Conservation (phyloP, 2,888 invertebrate genomes). For the Cephus pulcher region DNA sequence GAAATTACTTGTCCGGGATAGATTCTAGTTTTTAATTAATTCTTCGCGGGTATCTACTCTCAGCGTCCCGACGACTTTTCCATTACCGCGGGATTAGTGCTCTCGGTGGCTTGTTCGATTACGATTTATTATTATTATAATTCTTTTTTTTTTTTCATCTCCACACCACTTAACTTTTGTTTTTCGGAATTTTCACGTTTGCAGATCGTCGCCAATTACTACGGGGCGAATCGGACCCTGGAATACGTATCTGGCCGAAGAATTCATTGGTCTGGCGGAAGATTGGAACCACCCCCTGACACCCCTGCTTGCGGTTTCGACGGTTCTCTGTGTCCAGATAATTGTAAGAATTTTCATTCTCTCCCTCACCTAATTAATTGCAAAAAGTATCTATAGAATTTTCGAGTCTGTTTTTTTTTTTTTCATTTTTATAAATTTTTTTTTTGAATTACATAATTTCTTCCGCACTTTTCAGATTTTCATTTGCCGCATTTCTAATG, state of each 20-base stretch:
- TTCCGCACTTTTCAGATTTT: too few species aligned
- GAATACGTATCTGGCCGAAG: conserved; percentile 77
- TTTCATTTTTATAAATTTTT: neutral
- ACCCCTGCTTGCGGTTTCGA: conserved; percentile 95
- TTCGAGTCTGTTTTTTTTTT: neutral
- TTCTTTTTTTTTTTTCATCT: too few species aligned
- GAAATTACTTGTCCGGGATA: too few species aligned
- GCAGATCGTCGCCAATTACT: conserved; percentile 92
- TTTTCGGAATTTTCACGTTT: conserved; percentile 20
- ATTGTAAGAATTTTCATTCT: conserved; percentile 71
- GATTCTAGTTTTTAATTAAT: too few species aligned
- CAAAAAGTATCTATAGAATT: neutral
- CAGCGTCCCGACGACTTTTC: too few species aligned
- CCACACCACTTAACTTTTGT: neutral
- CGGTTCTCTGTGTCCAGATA: conserved; percentile 87
- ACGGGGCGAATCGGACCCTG: conserved; percentile 81
- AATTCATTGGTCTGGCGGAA: conserved; percentile 90
- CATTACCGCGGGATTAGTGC: too few species aligned
- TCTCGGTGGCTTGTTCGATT: too few species aligned
- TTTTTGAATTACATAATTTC: neutral
- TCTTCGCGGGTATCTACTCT: too few species aligned
- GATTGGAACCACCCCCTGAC: conserved; percentile 84
- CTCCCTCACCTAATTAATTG: neutral
- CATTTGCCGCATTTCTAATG: too few species aligned
- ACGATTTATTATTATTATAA: too few species aligned